Conservation (phyloP, 2,888 invertebrate species). For the Nemurella pictetii region DNA sequence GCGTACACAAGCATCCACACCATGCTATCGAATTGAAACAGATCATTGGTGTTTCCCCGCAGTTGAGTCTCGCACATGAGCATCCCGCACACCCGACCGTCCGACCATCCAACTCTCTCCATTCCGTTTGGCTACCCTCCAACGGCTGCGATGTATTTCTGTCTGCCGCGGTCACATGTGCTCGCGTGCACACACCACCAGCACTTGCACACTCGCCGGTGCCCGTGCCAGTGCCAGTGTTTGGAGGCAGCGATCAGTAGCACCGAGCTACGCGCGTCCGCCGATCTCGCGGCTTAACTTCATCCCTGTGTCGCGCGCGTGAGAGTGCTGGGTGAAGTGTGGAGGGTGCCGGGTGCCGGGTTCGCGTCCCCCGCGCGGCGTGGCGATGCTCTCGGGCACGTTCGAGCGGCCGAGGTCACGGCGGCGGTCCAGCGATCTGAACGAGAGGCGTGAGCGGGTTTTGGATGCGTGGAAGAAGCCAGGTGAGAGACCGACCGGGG, state of each 20-base stretch:
- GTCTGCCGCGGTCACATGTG: constrained; percentile 10
- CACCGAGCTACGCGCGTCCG: background rate
- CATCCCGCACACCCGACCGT: background rate
- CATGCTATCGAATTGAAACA: background rate
- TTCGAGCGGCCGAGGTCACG: constrained; percentile 34
- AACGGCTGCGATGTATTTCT: constrained; percentile 13
- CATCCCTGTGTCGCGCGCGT: background rate
- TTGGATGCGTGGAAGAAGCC: constrained; percentile 35
- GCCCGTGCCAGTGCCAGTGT: constrained; percentile 5
- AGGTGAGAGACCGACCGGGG: background rate
- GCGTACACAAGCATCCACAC: background rate
- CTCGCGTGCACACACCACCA: background rate
- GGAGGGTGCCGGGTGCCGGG: background rate
- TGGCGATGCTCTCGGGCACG: constrained; percentile 26
- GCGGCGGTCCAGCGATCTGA: constrained; percentile 37
- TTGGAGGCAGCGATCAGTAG: background rate
- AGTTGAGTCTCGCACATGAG: background rate
- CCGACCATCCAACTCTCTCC: too few relatives aligned
- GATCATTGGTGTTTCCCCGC: constrained; percentile 2
- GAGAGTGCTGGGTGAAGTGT: background rate
- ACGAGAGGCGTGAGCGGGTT: constrained; percentile 35
- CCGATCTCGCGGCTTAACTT: background rate
- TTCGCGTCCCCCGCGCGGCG: background rate
- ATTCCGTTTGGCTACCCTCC: constrained; percentile 15
- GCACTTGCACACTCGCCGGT: background rate